Percentiles rank a stretch among this genome's conserved stretches.
Evolutionary conservation across 2,888 invertebrate species (phyloP).

Genomic region (Ferdinandea cuprea): DNA sequence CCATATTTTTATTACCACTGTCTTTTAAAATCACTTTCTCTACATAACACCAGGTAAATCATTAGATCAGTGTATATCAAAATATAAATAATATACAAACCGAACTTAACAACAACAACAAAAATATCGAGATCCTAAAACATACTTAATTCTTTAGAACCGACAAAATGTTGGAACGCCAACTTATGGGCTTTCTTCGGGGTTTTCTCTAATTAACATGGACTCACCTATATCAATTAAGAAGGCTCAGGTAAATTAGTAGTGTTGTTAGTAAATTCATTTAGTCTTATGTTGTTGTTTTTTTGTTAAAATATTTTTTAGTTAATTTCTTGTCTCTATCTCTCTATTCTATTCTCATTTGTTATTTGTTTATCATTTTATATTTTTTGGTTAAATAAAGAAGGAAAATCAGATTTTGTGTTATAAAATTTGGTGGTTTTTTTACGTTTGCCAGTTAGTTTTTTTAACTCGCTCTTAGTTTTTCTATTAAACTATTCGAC

Average conservation of each 20-base stretch:
- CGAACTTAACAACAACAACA: constrained; percentile 27
- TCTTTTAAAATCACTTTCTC: too few relatives aligned
- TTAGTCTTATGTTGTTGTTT: constrained; percentile 36
- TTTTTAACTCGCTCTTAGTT: constrained; percentile 74
- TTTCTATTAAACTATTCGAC: constrained; percentile 80
- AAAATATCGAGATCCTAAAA: constrained; percentile 59
- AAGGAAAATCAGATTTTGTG: constrained; percentile 39
- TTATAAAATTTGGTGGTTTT: constrained; percentile 47
- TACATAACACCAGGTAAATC: too few relatives aligned
- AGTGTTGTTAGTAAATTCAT: constrained; percentile 28
- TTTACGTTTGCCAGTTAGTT: constrained; percentile 53
- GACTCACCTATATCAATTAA: constrained; percentile 82
- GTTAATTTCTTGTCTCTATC: constrained; percentile 10
- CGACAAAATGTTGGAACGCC: constrained; percentile 82
- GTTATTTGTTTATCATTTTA: constrained; percentile 5
- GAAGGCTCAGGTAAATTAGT: constrained; percentile 82
- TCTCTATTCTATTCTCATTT: constrained; percentile 23
- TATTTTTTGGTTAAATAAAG: constrained; percentile 32
- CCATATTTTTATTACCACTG: too few relatives aligned
- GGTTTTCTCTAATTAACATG: constrained; percentile 82
- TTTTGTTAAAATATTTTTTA: constrained; percentile 1
- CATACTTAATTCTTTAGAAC: constrained; percentile 78
- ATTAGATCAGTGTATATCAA: not conserved
- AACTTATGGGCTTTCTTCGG: constrained; percentile 81
- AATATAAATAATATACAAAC: constrained; percentile 5